phyloP scores from a whole-genome alignment of 2,797 vertebrate genomes.

The Pantherophis alleghaniensis region DNA sequence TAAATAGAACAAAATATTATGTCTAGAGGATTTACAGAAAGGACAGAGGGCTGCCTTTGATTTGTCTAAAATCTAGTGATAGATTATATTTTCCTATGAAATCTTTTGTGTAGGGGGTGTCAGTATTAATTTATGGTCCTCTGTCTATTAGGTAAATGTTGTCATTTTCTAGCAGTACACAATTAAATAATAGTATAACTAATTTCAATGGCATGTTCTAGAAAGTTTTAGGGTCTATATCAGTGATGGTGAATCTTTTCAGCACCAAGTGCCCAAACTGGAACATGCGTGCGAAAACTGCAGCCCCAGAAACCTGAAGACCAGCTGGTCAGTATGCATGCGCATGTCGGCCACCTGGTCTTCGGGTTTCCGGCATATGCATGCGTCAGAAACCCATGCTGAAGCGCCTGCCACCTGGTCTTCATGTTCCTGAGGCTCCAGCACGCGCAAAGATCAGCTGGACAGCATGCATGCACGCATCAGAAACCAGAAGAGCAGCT shows the following conservation, averaged over 20 bases:
- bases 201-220: background rate
- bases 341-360: no score
- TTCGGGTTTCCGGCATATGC: no score
- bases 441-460: no score
- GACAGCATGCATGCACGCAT: no score
- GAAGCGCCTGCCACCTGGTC: no score
- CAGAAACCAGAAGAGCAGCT: no score
- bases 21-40: background rate
- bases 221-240: background rate
- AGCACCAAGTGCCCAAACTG: no score
- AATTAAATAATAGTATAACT: background rate
- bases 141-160: background rate
- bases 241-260: background rate
- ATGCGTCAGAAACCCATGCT: no score
- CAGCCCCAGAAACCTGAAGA: no score
- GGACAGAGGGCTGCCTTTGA: background rate
- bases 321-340: no score
- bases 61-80: background rate
- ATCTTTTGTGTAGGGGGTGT: background rate
- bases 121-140: background rate
- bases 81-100: background rate
- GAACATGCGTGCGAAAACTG: no score
- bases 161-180: background rate
- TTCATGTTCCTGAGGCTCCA: no score
- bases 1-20: background rate